These are phyloP conservation scores for Adineta ricciae DNA, from an alignment of 2,888 invertebrate genomes.

Conservation along the genomic window DNA sequence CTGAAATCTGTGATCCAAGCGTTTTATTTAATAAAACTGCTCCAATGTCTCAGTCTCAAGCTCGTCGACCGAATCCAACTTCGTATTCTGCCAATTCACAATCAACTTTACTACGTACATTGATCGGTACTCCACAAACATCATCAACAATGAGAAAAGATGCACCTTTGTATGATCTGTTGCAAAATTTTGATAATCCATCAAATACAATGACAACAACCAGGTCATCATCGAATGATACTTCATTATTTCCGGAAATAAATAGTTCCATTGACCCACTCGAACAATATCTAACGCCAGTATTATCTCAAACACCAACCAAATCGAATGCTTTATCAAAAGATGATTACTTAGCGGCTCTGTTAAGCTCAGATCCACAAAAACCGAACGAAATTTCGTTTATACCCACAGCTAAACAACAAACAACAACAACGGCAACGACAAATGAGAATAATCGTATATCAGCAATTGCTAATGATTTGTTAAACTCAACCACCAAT, in stretches of 20 bases:
- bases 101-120: not conserved
- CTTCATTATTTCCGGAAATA: not conserved
- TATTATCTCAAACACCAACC: not conserved
- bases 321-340: not conserved
- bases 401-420: not conserved
- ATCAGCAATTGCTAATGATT: not conserved
- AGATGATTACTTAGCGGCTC: not conserved
- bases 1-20: not conserved
- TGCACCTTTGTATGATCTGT: not conserved
- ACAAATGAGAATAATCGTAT: not conserved
- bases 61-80: not conserved
- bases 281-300: not conserved
- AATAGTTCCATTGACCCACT: not conserved
- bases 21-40: not conserved
- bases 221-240: not conserved
- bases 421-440: not conserved
- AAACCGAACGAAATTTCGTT: not conserved
- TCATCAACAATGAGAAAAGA: not conserved
- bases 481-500: not conserved
- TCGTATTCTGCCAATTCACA: not conserved
- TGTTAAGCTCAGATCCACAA: not conserved
- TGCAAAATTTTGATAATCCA: not conserved
- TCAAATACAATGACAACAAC: not conserved
- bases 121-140: not conserved
- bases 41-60: not conserved